Evolutionary conservation across 2,113 vertebrate genomes (phyloP), one percentile per base, ranked within the genome.

Genomic region (Carassius carassius): DNA sequence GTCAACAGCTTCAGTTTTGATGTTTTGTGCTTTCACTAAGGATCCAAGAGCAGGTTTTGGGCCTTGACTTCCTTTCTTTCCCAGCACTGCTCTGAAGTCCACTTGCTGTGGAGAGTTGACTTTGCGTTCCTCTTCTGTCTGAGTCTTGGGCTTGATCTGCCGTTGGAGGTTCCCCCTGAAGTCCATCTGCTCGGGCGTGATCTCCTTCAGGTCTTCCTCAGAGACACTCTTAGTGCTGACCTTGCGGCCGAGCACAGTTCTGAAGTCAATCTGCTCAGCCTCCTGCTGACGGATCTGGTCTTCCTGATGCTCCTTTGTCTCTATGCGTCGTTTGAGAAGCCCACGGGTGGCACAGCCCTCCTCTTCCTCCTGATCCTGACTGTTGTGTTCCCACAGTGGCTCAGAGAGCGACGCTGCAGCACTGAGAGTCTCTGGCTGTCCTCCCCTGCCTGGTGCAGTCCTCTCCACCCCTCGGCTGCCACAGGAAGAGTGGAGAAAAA

Each of bases 141-240:
- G 90, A 73, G 96, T 92, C 94, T 98, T 99, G 17, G 96, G 95
- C 91, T 97, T 96, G 89, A 98, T 96, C 90, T 96, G 96, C 84
- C 96, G 93, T 90, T 97, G 96, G 84, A 99, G 96, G 92, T 96
- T 98, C 85, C 96, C 94, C 60, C 97, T 96, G 96, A 99, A 99
- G 96, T 99, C 97, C 98, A 99, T 97, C 91, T 95, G 96, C 89
- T 95, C 94, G 0, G 95, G 93, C n/a, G 94, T 94, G 88, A 94
- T 94, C 93, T 96, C 96, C 90, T 95, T 96, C 88, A 94, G 92
- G 88, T 96, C 96, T 86, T 97, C 96, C 89, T 95, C 95, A 1
- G 94, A 96, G 89, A 95, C 77, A 8, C 92, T 93, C 90, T 95
- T 96, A 86, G 95, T 94, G 81, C 79, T 93, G 83, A 94, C 93